Evolutionary conservation across 2,888 invertebrate genomes (phyloP), one percentile per base, ranked within the genome.

Genomic region (Drosophila tripunctata): DNA sequence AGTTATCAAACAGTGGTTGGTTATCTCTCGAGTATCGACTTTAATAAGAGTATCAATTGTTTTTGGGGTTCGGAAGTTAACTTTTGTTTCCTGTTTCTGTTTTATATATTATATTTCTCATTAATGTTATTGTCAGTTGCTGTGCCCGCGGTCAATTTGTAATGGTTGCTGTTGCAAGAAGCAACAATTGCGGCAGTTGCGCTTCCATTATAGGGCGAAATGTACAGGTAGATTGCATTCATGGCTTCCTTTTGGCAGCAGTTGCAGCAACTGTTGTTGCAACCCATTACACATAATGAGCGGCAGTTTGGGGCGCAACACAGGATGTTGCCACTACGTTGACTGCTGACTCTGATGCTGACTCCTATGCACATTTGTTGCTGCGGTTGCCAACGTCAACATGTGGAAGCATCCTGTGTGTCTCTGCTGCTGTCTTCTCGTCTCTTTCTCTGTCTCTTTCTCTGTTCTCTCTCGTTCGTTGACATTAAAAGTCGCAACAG

Each of bases 251-350:
- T 57, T 61, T 55, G 43, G 36, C 44, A 38, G 36, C 44, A 60
- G 43, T 24, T 60, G 57, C 43, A 55, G 36, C 33, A 43, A 62
- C 58, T 70, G 69, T 50, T 64, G 69, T 50, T 64, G 68, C 68
- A 67, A 66, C n/a, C 78, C 85, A 85, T 85, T 76, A 70, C 82
- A 82, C 83, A 81, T 76, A 87, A 87, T 85, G 82, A 83, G 87
- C 75, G 69, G 52, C 70, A 77, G 52, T 12, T 47, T n/a, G n/a
- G n/a, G 70, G 70, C 38, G 27, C 27, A 27, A 27, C 27, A 27
- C 65, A 75, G 65, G 71, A 70, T 69, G 55, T 17, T 54, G 54
- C 56, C 43, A 43, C 62, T 52, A 10, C 27, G 33, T 67, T 50
- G 31, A 14, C 41, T 44, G 38, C 41, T 30, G 27, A 22, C 56